Evolutionary conservation across 2,113 vertebrate species (phyloP).

Genomic region (Podiceps cristatus): DNA sequence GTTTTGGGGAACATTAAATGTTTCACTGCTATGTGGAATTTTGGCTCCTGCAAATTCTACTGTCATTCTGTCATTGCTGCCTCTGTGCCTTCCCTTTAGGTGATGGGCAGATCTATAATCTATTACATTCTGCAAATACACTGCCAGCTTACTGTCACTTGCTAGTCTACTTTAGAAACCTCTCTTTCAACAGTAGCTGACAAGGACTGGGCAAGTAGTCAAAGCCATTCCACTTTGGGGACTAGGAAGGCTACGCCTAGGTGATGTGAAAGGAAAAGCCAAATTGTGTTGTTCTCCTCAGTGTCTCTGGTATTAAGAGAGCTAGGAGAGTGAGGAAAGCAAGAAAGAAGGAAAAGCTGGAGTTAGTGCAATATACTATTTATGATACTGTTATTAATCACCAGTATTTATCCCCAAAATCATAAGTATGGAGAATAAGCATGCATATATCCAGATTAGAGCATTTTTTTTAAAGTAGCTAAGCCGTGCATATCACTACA

Average conservation of each 20-base stretch:
- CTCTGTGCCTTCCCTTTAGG: background rate
- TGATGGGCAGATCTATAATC: slow-evolving; percentile 37
- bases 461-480: background rate
- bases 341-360: background rate
- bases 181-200: slow-evolving; percentile 24
- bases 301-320: background rate
- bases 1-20: background rate
- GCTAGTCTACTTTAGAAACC: slow-evolving; percentile 5
- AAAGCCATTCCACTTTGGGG: background rate
- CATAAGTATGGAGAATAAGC: background rate
- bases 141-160: background rate
- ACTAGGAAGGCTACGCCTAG: background rate
- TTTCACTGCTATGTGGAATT: background rate
- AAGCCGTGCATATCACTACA: background rate
- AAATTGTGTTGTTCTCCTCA: background rate
- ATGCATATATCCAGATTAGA: background rate
- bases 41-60: background rate
- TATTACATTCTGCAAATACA: slow-evolving; percentile 8
- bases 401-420: background rate
- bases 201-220: slow-evolving; percentile 39
- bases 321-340: background rate
- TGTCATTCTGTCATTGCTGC: slow-evolving; percentile 15
- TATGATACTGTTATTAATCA: background rate
- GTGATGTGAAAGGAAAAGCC: slow-evolving; percentile 7
- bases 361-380: background rate